Evolutionary conservation across 1,140 invertebrate species (phyloP).

Genomic region (Hyles euphorbiae): DNA sequence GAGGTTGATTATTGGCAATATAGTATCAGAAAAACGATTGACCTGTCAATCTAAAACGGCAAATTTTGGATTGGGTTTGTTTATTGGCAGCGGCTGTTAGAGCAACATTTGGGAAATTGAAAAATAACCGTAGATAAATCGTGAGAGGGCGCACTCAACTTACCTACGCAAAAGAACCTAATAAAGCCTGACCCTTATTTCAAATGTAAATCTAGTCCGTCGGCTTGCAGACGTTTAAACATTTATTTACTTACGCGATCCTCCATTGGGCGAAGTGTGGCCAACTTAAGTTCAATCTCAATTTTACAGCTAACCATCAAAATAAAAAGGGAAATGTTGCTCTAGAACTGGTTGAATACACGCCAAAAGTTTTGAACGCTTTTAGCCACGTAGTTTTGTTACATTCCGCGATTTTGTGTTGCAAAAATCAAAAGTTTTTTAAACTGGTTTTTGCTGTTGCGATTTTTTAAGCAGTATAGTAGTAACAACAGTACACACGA

Average conservation of each 20-base stretch:
- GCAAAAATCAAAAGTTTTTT: background rate
- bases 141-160: conserved; percentile 14
- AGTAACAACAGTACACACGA: too few relatives aligned
- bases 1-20: too few relatives aligned
- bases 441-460: too few relatives aligned
- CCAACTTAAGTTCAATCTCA: conserved; percentile 19
- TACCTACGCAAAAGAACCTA: conserved; percentile 28
- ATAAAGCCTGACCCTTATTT: conserved; percentile 37
- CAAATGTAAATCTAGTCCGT: conserved; percentile 36
- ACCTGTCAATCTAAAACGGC: too few relatives aligned
- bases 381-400: conserved; percentile 3
- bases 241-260: conserved; percentile 27
- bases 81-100: too few relatives aligned
- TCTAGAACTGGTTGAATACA: background rate
- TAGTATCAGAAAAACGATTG: too few relatives aligned
- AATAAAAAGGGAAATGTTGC: conserved; percentile 12
- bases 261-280: conserved; percentile 20
- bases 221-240: conserved; percentile 27
- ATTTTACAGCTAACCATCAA: conserved; percentile 20
- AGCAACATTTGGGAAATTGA: conserved; percentile 10
- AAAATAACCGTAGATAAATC: conserved; percentile 28
- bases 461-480: too few relatives aligned
- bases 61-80: too few relatives aligned
- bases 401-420: conserved; percentile 1
- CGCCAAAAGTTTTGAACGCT: conserved; percentile 4